These are phyloP conservation scores for Onychostruthus taczanowskii DNA, from an alignment of 2,113 vertebrate species.

Conservation along the genomic window DNA sequence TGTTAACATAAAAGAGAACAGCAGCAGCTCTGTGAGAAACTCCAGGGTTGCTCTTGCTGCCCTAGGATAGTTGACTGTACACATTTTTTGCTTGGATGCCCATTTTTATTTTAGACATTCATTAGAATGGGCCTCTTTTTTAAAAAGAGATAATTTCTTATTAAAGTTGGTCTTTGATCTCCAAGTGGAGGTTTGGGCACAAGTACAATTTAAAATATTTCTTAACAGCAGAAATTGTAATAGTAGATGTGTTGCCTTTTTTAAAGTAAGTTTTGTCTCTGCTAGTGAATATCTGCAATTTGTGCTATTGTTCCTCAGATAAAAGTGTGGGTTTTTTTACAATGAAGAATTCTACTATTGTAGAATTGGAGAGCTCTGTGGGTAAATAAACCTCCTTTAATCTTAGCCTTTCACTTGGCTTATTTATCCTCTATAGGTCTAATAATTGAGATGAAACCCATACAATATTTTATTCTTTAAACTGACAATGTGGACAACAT, in stretches of 20 bases:
- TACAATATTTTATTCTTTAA: background rate
- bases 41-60: background rate
- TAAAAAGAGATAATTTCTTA: background rate
- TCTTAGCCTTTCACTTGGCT: background rate
- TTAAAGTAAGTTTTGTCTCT: background rate
- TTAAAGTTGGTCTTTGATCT: background rate
- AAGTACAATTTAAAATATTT: background rate
- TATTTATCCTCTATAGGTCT: background rate
- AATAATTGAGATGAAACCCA: background rate
- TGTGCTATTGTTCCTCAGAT: background rate
- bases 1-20: background rate
- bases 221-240: background rate
- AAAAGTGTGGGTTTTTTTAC: accelerated
- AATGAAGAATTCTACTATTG: background rate
- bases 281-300: background rate
- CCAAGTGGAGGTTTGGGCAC: background rate
- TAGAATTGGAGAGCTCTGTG: background rate
- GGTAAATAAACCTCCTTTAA: background rate
- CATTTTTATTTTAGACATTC: background rate
- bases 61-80: background rate
- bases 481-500: background rate
- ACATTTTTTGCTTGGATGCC: background rate
- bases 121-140: background rate
- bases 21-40: background rate
- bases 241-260: background rate